Percentiles rank a stretch among this genome's conserved stretches.
These are phyloP conservation scores for Noctilio leporinus DNA, from an alignment of 2,113 vertebrate species.

Conservation along the genomic window DNA sequence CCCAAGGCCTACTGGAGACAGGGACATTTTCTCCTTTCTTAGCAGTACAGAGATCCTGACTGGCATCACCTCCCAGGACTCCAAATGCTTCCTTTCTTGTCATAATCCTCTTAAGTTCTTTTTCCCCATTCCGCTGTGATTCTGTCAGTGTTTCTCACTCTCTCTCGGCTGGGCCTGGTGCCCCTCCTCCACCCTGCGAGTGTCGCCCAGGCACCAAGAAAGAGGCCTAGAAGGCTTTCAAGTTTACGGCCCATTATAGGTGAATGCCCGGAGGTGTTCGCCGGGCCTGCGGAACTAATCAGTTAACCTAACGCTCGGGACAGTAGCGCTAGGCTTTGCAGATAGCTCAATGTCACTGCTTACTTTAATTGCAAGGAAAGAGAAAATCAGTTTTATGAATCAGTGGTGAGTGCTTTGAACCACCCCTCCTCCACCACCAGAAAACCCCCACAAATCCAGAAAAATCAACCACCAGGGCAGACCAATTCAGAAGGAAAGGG, in stretches of 20 bases:
- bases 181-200: constrained; percentile 51
- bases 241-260: constrained; percentile 68
- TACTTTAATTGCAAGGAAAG: constrained; percentile 50
- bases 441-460: neutral
- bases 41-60: constrained; percentile 59
- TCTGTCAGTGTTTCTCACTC: constrained; percentile 59
- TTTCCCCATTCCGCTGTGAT: constrained; percentile 14
- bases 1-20: neutral
- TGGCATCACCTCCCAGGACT: constrained; percentile 74
- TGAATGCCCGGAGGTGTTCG: constrained; percentile 54
- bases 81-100: constrained; percentile 73
- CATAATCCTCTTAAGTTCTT: constrained; percentile 75
- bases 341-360: constrained; percentile 22
- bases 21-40: constrained; percentile 56
- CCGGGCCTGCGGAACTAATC: constrained; percentile 65
- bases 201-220: neutral
- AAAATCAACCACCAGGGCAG: constrained; percentile 3
- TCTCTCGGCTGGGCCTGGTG: neutral
- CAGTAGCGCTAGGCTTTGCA: neutral
- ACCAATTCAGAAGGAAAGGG: constrained; percentile 15
- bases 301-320: constrained; percentile 56
- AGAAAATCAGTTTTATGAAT: constrained; percentile 59
- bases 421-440: neutral
- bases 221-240: constrained; percentile 59
- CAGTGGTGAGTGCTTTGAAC: constrained; percentile 38